Conservation (phyloP, 64 coral and sea anemone genomes). For the Anthopleura sola region DNA sequence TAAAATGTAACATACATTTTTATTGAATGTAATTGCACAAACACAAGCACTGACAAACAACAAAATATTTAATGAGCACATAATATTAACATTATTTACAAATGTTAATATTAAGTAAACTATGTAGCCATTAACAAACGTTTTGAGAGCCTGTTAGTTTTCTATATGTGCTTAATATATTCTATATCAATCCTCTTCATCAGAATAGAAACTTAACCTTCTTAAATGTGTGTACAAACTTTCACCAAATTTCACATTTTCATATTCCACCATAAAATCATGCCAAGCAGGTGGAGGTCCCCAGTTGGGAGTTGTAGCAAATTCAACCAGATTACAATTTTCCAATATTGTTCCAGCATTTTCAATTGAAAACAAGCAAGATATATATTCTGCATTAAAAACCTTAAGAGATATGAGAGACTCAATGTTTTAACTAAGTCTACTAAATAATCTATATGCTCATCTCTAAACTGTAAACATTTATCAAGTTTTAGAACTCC, state of each 20-base stretch:
- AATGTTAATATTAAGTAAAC: too few relatives aligned
- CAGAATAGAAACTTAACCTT: background rate
- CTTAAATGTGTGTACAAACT: background rate
- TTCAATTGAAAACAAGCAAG: background rate
- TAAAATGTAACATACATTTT: background rate
- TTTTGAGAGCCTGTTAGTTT: too few relatives aligned
- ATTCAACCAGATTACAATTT: background rate
- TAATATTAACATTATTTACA: too few relatives aligned
- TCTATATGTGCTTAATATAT: too few relatives aligned
- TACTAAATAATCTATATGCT: background rate
- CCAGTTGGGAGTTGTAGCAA: background rate
- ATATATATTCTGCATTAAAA: background rate
- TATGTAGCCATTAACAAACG: too few relatives aligned
- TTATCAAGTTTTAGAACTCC: background rate
- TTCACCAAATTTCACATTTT: background rate
- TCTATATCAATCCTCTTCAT: background rate
- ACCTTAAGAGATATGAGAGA: background rate
- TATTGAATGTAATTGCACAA: too few relatives aligned
- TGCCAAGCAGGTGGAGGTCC: slow-evolving; percentile 1
- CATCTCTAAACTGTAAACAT: background rate
- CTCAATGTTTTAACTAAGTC: background rate
- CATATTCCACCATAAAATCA: background rate
- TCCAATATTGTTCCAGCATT: background rate
- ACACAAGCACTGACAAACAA: too few relatives aligned
- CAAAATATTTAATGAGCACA: too few relatives aligned